Conservation (phyloP, 2,888 invertebrate species). For the Geophilus truncorum region DNA sequence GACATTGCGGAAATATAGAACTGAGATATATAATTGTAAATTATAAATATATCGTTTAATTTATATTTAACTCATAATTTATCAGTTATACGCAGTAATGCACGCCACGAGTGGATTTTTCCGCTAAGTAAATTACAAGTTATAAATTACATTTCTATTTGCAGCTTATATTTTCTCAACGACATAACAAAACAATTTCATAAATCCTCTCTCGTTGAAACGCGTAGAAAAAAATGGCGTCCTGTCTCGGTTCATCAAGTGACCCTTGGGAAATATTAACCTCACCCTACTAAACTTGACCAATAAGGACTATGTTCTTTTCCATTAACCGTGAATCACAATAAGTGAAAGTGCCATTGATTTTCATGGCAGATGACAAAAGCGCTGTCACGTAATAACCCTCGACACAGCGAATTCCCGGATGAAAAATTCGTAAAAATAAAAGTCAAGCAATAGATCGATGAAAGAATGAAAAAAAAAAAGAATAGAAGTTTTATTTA, state of each 20-base stretch:
- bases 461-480: neutral
- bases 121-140: no score
- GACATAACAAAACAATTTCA: no score
- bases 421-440: neutral
- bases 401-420: neutral
- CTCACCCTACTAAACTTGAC: neutral
- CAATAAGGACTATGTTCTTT: constrained; percentile 3
- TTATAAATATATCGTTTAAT: no score
- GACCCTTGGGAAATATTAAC: neutral
- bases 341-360: constrained; percentile 18
- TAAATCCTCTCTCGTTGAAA: no score
- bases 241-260: neutral
- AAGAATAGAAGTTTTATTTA: neutral
- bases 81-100: no score
- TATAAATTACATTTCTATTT: no score
- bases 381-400: neutral
- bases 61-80: no score
- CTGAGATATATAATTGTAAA: no score
- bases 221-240: neutral
- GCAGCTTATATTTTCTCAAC: no score
- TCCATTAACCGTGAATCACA: neutral
- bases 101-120: no score
- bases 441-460: neutral
- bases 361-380: constrained; percentile 1
- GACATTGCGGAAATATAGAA: no score